Conservation (phyloP, 1,140 invertebrate species). For the Leptinotarsa texana region DNA sequence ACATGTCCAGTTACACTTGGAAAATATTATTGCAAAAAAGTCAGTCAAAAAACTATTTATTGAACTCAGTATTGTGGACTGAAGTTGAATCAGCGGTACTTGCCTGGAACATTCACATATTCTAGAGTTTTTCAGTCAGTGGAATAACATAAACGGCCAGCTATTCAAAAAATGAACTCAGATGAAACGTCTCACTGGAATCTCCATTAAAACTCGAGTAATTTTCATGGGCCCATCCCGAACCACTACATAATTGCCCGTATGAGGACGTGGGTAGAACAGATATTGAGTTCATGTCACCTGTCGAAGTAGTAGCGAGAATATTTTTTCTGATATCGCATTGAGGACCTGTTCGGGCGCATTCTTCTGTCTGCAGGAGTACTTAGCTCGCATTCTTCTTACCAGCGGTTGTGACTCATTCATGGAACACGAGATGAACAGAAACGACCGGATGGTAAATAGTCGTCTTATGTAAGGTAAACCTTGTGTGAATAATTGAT, state of each 20-base stretch:
- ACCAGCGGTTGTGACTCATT: neutral
- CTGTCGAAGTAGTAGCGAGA: constrained; percentile 7
- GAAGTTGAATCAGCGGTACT: too few species aligned
- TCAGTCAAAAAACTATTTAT: too few species aligned
- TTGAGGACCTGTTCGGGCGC: neutral
- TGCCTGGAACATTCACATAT: too few species aligned
- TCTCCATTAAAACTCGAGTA: neutral
- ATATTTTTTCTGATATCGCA: constrained; percentile 6
- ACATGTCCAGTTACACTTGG: too few species aligned
- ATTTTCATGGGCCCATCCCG: neutral
- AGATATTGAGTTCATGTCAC: constrained; percentile 2
- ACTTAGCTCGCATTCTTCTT: constrained; percentile 1
- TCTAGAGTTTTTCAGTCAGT: too few species aligned
- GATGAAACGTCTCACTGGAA: neutral
- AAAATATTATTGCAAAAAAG: too few species aligned
- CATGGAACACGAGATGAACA: neutral
- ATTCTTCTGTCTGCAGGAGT: constrained; percentile 5
- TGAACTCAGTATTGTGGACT: too few species aligned
- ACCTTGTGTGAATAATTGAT: too few species aligned
- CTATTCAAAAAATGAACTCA: too few species aligned
- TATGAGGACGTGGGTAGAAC: neutral
- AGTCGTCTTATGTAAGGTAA: too few species aligned
- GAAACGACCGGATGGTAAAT: neutral
- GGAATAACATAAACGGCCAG: too few species aligned
- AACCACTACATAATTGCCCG: neutral